phyloP scores from a whole-genome alignment of 2,113 vertebrate species.

The Grammomys surdaster region DNA sequence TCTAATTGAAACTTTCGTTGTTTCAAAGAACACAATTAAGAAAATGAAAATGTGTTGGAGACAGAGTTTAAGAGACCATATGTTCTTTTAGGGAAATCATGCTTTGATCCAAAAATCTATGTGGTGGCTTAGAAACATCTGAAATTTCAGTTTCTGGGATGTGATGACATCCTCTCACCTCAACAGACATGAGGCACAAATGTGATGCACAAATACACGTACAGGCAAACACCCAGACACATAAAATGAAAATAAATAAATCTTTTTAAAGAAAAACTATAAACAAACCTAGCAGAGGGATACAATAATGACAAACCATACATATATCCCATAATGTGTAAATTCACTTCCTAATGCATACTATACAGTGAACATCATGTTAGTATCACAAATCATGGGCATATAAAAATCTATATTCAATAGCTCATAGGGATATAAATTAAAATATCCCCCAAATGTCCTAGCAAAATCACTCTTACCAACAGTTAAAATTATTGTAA shows the following conservation, averaged over 20 bases:
- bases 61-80: background rate
- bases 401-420: background rate
- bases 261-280: background rate
- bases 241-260: background rate
- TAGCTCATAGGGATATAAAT: background rate
- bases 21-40: background rate
- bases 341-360: background rate
- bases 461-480: background rate
- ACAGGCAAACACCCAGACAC: background rate
- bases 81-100: background rate
- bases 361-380: background rate
- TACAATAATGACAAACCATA: background rate
- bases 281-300: background rate
- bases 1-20: background rate
- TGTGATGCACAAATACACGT: background rate
- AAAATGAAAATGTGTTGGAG: background rate
- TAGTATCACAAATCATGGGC: background rate
- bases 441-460: background rate
- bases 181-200: background rate
- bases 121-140: background rate
- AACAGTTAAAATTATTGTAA: background rate
- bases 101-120: background rate
- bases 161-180: background rate
- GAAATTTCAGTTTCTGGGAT: background rate
- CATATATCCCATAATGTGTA: background rate